Evolutionary conservation across 2,888 invertebrate species (phyloP), one percentile per base, ranked within the genome.

Genomic region (Palloptera scutellata): DNA sequence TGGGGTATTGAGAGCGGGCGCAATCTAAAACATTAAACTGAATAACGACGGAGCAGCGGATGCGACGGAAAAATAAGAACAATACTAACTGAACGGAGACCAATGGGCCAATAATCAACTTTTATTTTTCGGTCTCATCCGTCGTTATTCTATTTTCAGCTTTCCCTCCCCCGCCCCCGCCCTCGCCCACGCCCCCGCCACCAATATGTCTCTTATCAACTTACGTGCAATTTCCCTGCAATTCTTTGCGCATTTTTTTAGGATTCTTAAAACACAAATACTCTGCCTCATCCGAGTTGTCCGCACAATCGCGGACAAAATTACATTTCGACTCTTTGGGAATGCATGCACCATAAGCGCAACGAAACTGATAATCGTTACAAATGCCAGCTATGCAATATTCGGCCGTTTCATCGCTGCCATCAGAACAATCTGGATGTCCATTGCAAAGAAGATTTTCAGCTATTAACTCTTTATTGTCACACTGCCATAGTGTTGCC

Each of bases 291-390:
- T 78, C 77, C 0, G 79, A 79, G 0, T 72, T 70, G 63, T 79
- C 80, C 0, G 61, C 72, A 65, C 80, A 80, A 51, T 80, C 74
- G 4, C n/a, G 48, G 0, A 53, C 40, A 1, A 72, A 71, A 71
- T 79, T 73, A 48, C 79, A 79, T 64, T 58, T 63, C 0, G 62
- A 58, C 1, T 48, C 57, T 1, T 70, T 71, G 1, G 60, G 30
- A 43, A 80, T 74, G 57, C 80, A 79, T 0, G 78, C 84, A 0
- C 83, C 83, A 10, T 84, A 84, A 3, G 76, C 77, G 64, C 83
- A 84, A 17, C 75, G 74, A 66, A 79, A 83, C 51, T 88, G 85
- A 72, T 86, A 87, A 0, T 79, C 71, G 0, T 86, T 86, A 74
- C 91, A 91, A 69, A 74, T 52, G 0, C 69, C 52, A 10, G 78